phyloP scores from a whole-genome alignment of 2,888 invertebrate genomes.

The Ichneumoninae sp. region DNA sequence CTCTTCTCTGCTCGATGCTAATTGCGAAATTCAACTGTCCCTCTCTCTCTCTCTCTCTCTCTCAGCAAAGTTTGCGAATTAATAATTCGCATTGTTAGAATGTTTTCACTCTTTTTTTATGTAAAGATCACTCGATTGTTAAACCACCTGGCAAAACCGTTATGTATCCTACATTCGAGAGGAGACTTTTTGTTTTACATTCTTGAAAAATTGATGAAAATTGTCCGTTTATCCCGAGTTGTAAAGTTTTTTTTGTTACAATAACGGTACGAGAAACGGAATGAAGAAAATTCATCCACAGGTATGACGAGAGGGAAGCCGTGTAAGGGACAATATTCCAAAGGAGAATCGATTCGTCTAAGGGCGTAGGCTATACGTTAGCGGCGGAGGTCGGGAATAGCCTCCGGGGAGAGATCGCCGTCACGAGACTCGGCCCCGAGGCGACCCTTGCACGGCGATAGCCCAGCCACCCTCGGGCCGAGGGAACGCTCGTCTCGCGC shows the following conservation, averaged over 20 bases:
- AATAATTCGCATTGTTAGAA: background rate
- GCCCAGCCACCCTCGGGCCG: constrained; percentile 19
- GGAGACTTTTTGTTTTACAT: too few species aligned
- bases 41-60: too few species aligned
- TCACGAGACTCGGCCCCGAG: constrained; percentile 49
- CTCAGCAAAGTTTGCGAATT: background rate
- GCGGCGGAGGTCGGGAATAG: constrained; percentile 73
- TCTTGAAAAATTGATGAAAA: background rate
- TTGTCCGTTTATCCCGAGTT: background rate
- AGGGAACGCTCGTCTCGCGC: constrained; percentile 71
- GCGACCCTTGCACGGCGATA: constrained; percentile 30
- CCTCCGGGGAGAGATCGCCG: constrained; percentile 79
- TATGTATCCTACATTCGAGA: too few species aligned
- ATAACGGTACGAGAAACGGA: background rate
- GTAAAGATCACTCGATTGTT: background rate
- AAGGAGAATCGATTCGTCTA: constrained; percentile 80
- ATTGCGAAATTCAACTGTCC: background rate
- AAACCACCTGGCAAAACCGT: background rate
- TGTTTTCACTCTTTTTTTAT: background rate
- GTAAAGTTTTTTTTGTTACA: background rate
- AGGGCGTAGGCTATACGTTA: constrained; percentile 79
- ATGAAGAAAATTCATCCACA: background rate
- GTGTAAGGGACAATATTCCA: constrained; percentile 56
- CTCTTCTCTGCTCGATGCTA: background rate
- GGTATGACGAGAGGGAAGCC: constrained; percentile 2